Percentiles rank a stretch among this genome's conserved stretches.
Evolutionary conservation across 2,888 invertebrate genomes (phyloP).

Genomic region (Darwinula stevensoni): DNA sequence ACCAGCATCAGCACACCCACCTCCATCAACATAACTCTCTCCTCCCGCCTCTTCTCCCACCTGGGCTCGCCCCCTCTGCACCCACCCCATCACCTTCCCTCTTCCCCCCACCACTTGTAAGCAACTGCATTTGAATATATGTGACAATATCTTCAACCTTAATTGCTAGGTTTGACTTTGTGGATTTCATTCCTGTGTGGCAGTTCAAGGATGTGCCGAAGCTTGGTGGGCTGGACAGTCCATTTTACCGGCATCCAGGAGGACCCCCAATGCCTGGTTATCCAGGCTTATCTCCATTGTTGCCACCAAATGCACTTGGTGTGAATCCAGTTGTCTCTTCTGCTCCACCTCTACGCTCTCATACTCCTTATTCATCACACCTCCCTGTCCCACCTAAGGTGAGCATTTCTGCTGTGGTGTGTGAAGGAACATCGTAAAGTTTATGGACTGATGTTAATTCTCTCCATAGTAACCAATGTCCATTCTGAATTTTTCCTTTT

Average conservation of each 20-base stretch:
- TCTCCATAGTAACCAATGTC: no score
- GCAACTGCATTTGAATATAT: no score
- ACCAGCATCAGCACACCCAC: no score
- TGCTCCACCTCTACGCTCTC: background rate
- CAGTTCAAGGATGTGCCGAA: constrained; percentile 69
- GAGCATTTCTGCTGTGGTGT: no score
- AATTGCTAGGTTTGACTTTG: no score
- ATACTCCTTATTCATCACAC: no score
- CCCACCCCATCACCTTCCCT: constrained; percentile 20
- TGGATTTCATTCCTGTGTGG: constrained; percentile 5
- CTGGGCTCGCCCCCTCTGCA: constrained; percentile 29
- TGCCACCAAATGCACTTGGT: constrained; percentile 52
- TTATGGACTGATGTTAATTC: no score
- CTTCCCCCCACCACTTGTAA: constrained; percentile 34
- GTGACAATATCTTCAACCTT: no score
- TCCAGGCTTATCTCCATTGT: constrained; percentile 40
- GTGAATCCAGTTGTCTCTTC: constrained; percentile 16
- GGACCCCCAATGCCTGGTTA: no score
- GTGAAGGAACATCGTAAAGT: no score
- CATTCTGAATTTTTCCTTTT: background rate
- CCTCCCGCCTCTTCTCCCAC: constrained; percentile 47
- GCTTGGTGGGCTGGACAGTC: constrained; percentile 30
- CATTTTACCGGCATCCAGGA: constrained; percentile 8
- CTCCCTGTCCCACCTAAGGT: no score
- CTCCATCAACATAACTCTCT: constrained; percentile 76